Conservation (phyloP, 2,797 vertebrate genomes). For the Alca torda region DNA sequence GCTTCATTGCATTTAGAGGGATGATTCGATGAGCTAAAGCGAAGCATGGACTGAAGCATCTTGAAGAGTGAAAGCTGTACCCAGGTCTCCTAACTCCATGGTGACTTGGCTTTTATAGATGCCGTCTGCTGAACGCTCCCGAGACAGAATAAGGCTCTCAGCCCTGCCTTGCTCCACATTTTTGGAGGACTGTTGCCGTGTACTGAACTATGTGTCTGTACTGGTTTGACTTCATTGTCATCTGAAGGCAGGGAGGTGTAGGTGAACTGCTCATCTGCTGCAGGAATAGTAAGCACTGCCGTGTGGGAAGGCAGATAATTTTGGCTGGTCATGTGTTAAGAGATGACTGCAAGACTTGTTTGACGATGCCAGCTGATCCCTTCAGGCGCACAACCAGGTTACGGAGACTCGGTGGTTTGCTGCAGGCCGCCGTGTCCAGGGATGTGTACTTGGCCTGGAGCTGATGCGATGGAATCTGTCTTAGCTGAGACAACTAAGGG, state of each 20-base stretch:
- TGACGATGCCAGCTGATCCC: not conserved
- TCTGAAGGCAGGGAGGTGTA: not conserved
- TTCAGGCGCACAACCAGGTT: not conserved
- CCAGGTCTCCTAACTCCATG: not conserved
- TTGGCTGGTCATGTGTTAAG: not conserved
- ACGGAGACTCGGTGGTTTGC: not conserved
- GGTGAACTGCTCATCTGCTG: not conserved
- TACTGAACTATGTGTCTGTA: not conserved
- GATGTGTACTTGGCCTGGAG: not conserved
- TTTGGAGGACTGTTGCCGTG: not conserved
- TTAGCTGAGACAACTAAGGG: not conserved
- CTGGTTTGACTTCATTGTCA: not conserved
- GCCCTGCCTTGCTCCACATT: not conserved
- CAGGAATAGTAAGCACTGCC: not conserved
- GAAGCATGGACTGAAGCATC: not conserved
- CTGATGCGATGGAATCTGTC: not conserved
- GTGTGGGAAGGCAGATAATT: not conserved
- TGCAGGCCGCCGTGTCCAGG: not conserved
- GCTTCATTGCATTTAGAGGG: not conserved
- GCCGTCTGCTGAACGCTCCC: not conserved
- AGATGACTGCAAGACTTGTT: not conserved
- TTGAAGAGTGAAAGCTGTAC: not conserved
- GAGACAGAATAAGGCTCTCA: not conserved
- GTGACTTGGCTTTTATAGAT: not conserved
- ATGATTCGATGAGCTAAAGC: not conserved